Evolutionary conservation across 2,888 invertebrate species (phyloP).

Genomic region (Trachelus tabidus): DNA sequence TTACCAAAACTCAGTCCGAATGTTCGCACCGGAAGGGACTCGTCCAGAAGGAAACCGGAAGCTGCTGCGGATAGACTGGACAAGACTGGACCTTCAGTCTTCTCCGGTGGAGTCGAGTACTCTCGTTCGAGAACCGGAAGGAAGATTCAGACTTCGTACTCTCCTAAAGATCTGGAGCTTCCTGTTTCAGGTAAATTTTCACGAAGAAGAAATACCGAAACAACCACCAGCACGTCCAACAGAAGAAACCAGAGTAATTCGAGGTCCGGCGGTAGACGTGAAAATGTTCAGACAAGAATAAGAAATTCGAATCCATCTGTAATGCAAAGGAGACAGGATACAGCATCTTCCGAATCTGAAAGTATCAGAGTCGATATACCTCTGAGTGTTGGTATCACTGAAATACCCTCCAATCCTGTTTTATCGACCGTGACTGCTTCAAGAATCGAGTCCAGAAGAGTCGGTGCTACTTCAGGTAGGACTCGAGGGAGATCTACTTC

Average conservation of each 20-base stretch:
- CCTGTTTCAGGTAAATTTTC: constrained; percentile 30
- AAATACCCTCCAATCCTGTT: not conserved
- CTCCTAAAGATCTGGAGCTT: constrained; percentile 34
- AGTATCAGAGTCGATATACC: constrained; percentile 48
- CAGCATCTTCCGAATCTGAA: constrained; percentile 40
- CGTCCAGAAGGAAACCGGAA: not conserved
- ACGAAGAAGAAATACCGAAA: constrained; percentile 8
- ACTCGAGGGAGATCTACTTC: not conserved
- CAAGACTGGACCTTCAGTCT: constrained; percentile 30
- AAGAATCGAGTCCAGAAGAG: constrained; percentile 2
- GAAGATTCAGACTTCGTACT: constrained; percentile 46
- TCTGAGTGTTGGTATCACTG: constrained; percentile 25
- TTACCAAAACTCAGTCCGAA: not conserved
- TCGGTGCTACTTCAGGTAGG: not conserved
- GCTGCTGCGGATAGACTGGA: constrained; percentile 20
- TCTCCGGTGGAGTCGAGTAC: constrained; percentile 26
- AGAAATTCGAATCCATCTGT: not conserved
- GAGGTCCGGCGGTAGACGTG: not conserved
- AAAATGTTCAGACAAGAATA: not conserved
- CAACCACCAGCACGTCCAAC: not conserved
- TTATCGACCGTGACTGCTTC: not conserved
- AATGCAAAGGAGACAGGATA: constrained; percentile 31
- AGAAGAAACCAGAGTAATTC: not conserved
- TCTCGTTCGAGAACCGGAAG: constrained; percentile 51
- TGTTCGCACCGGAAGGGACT: constrained; percentile 2